Base-by-base conservation (phyloP, 2,797 vertebrate species). In the Bradypodion ventrale region DNA sequence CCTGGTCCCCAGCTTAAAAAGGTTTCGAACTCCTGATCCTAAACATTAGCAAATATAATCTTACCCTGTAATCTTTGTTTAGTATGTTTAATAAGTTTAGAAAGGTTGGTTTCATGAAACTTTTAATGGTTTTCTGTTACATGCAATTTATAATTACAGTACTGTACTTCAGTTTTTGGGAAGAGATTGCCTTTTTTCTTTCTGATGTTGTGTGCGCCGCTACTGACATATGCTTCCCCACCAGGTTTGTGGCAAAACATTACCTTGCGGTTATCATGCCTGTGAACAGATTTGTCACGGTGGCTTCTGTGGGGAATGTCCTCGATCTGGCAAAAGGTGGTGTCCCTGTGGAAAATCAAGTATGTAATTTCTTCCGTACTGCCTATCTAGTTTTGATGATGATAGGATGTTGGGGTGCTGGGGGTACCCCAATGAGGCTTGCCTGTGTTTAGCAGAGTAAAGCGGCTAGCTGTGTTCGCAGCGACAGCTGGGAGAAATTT, bases 321-420 rank as follows among this genome's bases (percentile, higher is more conserved):
- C 98, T 87, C 97, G 98, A 60, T 97, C 98, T 49, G 96, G 97
- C 73, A 98, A 96, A 93, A 96, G 98, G 32, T 94, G 92, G 85
- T 99, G 98, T 93, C 98, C 97, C 0, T 99, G 98, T 83, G 97
- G 96, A 78, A 99, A 98, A 90, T 97, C 97, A 92, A 98, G 98
- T 99, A 93, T 96, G 91, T 13, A 13, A 68, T 42, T 1, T 10
- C 35, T 72, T 80, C 5, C 8, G 59, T 21, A 4, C 23, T 59
- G 7, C 37, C 21, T 15, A 15, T 68, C 32, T 80, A 37, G 37
- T 69, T 69, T 8, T 40, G 60, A 8, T 21, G 13, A 49, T 49
- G 19, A n/a, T n/a, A n/a, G n/a, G n/a, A n/a, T n/a, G n/a, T n/a
- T n/a, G n/a, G n/a, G n/a, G n/a, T n/a, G n/a, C n/a, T n/a, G n/a